These are phyloP conservation scores for Trachymyrmex cornetzi DNA, from an alignment of 1,140 invertebrate genomes.

Conservation along the genomic window DNA sequence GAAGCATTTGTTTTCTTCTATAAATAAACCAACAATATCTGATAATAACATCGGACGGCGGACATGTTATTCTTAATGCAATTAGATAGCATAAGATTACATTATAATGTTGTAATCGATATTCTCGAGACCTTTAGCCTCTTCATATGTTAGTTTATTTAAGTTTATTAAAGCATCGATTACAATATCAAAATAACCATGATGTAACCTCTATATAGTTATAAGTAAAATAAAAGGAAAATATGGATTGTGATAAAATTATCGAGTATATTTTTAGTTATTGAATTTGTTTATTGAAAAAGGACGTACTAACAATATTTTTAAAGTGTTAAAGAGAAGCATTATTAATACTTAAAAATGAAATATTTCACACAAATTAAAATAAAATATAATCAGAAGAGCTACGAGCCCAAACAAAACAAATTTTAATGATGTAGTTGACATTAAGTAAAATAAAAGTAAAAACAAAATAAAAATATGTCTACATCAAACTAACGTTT, in stretches of 20 bases:
- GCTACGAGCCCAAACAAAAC: no score
- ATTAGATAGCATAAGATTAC: constrained; percentile 28
- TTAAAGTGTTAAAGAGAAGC: background rate
- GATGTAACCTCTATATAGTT: no score
- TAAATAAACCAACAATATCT: constrained; percentile 17
- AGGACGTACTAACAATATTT: background rate
- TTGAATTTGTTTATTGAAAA: background rate
- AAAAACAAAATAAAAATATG: no score
- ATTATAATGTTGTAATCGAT: constrained; percentile 6
- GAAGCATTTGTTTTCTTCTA: background rate
- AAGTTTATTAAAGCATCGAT: constrained; percentile 30
- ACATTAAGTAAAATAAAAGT: no score
- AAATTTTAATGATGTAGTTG: no score
- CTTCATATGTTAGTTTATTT: constrained; percentile 6
- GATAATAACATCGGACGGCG: background rate
- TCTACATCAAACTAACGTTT: no score
- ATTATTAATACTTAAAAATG: constrained; percentile 1
- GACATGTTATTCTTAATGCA: constrained; percentile 22
- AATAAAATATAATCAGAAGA: no score
- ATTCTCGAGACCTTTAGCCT: constrained; percentile 8
- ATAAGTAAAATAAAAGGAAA: no score
- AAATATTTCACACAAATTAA: constrained; percentile 5
- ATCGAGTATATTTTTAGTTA: background rate
- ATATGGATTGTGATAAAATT: background rate
- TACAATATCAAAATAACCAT: background rate